Conservation (phyloP, 2,113 vertebrate genomes). For the Candoia aspera region DNA sequence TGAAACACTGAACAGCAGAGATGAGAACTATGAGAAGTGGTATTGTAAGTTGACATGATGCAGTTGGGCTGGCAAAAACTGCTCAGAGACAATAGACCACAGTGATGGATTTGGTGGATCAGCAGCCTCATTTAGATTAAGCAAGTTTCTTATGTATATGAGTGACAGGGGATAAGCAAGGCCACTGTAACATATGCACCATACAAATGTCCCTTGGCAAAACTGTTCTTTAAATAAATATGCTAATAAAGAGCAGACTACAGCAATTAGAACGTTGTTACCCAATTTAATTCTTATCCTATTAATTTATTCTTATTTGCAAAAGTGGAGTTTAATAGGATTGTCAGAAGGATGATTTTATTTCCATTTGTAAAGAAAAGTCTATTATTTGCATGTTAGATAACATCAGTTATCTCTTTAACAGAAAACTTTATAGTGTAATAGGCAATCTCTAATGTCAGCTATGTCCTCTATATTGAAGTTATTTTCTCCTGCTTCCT, state of each 20-base stretch:
- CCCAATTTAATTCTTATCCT: background rate
- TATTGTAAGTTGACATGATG: background rate
- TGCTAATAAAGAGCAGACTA: background rate
- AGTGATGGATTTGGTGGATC: background rate
- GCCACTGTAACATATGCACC: background rate
- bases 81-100: background rate
- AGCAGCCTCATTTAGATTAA: background rate
- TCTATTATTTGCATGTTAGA: conserved; percentile 50
- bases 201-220: background rate
- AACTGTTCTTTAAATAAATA: conserved; percentile 4
- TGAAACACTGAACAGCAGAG: background rate
- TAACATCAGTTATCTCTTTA: conserved; percentile 59
- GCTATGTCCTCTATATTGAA: conserved; percentile 50
- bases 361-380: conserved; percentile 20
- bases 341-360: background rate
- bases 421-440: conserved; percentile 59
- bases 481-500: conserved; percentile 57
- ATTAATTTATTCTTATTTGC: background rate
- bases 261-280: background rate
- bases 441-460: conserved; percentile 62
- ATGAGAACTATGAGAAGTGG: background rate
- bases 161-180: background rate
- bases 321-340: conserved; percentile 26
- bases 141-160: background rate
- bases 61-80: background rate